phyloP scores from a whole-genome alignment of 1,140 invertebrate species.

The Drosophila bipectinata region DNA sequence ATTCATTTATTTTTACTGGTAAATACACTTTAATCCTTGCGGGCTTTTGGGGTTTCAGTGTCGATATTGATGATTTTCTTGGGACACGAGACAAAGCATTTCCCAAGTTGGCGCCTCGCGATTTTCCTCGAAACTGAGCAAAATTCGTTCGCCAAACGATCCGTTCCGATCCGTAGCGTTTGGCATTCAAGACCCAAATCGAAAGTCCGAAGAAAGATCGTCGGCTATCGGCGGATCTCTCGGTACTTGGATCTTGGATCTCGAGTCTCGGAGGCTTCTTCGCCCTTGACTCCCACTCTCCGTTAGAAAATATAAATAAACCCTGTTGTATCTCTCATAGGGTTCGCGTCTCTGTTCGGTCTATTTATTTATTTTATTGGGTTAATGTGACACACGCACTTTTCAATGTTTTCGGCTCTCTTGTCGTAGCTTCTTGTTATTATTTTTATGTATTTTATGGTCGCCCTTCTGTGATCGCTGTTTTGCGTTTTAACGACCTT shows the following conservation, averaged over 20 bases:
- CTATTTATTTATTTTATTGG: constrained; percentile 69
- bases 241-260: constrained; percentile 2
- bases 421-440: constrained; percentile 1
- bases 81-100: constrained; percentile 63
- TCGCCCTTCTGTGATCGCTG: constrained; percentile 36
- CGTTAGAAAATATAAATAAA: constrained; percentile 23
- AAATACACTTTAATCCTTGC: constrained; percentile 50
- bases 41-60: constrained; percentile 29
- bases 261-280: constrained; percentile 44
- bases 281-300: constrained; percentile 49
- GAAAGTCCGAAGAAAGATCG: constrained; percentile 73
- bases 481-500: constrained; percentile 36
- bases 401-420: constrained; percentile 6
- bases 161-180: constrained; percentile 18
- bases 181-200: constrained; percentile 67
- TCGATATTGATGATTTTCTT: constrained; percentile 20
- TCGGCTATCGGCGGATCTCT: constrained; percentile 48
- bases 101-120: constrained; percentile 77
- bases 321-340: constrained; percentile 23
- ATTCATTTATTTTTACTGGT: constrained; percentile 4
- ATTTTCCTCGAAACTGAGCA: constrained; percentile 75
- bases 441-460: neutral
- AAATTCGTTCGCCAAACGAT: constrained; percentile 63
- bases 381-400: constrained; percentile 74
- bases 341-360: constrained; percentile 29